Conservation (phyloP, 2,888 invertebrate genomes). For the Drosophila crucigera region DNA sequence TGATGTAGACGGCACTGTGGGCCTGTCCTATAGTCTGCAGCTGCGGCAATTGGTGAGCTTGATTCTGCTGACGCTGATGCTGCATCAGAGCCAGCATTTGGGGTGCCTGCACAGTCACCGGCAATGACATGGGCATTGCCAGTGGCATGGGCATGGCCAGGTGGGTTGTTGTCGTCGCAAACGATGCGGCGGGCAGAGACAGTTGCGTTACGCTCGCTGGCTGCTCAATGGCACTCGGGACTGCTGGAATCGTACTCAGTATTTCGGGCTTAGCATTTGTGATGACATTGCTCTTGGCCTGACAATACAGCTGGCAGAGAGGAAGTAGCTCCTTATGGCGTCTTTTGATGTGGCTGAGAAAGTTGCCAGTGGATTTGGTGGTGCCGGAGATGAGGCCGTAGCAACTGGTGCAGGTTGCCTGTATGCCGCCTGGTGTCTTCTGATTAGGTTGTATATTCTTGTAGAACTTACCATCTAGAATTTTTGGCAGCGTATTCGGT, state of each 20-base stretch:
- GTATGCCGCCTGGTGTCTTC: slow-evolving; percentile 82
- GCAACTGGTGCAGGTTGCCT: slow-evolving; percentile 83
- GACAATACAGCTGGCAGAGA: slow-evolving; percentile 78
- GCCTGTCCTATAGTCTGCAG: slow-evolving; percentile 37
- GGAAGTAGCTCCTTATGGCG: slow-evolving; percentile 79
- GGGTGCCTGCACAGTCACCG: slow-evolving; percentile 61
- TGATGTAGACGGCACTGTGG: slow-evolving; percentile 61
- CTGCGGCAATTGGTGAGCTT: slow-evolving; percentile 39
- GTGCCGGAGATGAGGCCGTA: slow-evolving; percentile 81
- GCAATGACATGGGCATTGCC: slow-evolving; percentile 61
- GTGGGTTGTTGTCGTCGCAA: slow-evolving; percentile 46
- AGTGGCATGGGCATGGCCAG: slow-evolving; percentile 53
- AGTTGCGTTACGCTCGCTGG: slow-evolving; percentile 28
- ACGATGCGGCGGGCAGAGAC: slow-evolving; percentile 34
- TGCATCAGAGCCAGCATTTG: slow-evolving; percentile 72
- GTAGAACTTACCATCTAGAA: slow-evolving; percentile 82
- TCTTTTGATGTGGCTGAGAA: slow-evolving; percentile 82
- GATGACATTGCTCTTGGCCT: slow-evolving; percentile 60
- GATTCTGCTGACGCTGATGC: slow-evolving; percentile 48
- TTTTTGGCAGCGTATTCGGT: slow-evolving; percentile 77
- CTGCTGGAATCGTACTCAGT: slow-evolving; percentile 13
- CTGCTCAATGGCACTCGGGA: slow-evolving; percentile 33
- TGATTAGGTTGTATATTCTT: slow-evolving; percentile 81
- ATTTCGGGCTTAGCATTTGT: slow-evolving; percentile 17
- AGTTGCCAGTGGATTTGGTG: slow-evolving; percentile 82